Percentiles rank a stretch among this genome's conserved stretches.
These are phyloP conservation scores for Pterois miles DNA, from an alignment of 2,797 vertebrate species.

Conservation along the genomic window DNA sequence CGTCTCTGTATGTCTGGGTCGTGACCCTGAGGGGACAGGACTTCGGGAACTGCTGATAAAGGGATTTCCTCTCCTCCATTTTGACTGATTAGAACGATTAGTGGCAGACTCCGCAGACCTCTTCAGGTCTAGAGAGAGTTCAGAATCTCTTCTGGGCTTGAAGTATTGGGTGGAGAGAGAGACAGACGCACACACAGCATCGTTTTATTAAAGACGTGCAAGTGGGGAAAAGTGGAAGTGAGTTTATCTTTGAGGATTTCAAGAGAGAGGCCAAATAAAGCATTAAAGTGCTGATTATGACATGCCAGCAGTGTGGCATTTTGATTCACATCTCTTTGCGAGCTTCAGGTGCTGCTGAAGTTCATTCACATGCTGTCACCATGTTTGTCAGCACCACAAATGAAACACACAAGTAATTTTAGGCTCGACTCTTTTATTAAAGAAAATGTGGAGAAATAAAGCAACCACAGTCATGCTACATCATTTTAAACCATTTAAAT, in stretches of 20 bases:
- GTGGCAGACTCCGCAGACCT: slow-evolving; percentile 52
- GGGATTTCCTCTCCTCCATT: slow-evolving; percentile 73
- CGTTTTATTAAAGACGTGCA: slow-evolving; percentile 27
- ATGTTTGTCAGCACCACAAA: slow-evolving; percentile 24
- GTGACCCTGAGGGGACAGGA: slow-evolving; percentile 65
- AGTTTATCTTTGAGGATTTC: slow-evolving; percentile 3
- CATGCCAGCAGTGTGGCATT: not conserved
- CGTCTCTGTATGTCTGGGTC: slow-evolving; percentile 70
- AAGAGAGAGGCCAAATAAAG: slow-evolving; percentile 5
- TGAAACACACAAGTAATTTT: slow-evolving; percentile 19
- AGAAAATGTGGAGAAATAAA: slow-evolving; percentile 23
- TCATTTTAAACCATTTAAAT: slow-evolving; percentile 1
- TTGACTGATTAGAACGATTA: slow-evolving; percentile 75
- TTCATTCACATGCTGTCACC: slow-evolving; percentile 18
- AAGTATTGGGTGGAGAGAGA: slow-evolving; percentile 46
- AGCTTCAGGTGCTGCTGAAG: slow-evolving; percentile 3
- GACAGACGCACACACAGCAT: not conserved
- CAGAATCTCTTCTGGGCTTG: slow-evolving; percentile 30
- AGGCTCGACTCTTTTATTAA: slow-evolving; percentile 25
- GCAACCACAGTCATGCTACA: slow-evolving; percentile 34
- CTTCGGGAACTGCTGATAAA: slow-evolving; percentile 74
- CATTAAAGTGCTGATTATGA: not conserved
- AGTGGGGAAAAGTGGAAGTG: slow-evolving; percentile 1
- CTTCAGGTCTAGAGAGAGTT: slow-evolving; percentile 38
- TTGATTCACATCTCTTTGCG: not conserved